These are phyloP conservation scores for Eunapius fragilis DNA, from an alignment of 37 sponge, comb jelly and placozoan species.

Conservation along the genomic window DNA sequence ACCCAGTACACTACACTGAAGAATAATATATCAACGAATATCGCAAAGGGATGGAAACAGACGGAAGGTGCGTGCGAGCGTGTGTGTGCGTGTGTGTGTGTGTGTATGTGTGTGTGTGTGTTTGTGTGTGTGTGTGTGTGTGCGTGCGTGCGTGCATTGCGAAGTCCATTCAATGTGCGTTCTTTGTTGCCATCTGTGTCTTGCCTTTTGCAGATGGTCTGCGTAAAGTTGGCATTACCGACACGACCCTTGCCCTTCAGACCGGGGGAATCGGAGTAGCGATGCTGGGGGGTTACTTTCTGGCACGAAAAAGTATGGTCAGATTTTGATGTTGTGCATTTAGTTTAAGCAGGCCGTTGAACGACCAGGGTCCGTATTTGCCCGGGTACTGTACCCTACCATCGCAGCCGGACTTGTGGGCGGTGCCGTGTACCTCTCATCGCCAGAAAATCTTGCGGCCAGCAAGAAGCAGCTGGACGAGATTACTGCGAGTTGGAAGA, in stretches of 20 bases:
- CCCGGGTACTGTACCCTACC: conserved; percentile 13
- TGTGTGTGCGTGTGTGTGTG: no score
- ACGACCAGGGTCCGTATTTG: conserved; percentile 4
- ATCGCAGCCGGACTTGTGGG: conserved; percentile 19
- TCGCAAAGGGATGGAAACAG: no score
- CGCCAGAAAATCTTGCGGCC: background rate
- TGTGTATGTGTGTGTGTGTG: no score
- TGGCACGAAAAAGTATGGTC: conserved; percentile 39
- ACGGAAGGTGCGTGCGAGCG: no score
- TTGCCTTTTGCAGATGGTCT: background rate
- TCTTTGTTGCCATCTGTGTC: no score
- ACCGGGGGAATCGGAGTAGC: conserved; percentile 12
- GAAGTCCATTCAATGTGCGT: no score
- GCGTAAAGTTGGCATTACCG: background rate
- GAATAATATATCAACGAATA: no score
- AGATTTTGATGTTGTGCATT: background rate
- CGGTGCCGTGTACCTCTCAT: conserved; percentile 14
- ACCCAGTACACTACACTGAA: no score
- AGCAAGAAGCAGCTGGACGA: background rate
- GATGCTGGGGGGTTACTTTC: conserved; percentile 9
- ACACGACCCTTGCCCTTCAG: background rate
- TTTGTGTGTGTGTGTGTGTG: no score
- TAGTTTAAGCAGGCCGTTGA: background rate
- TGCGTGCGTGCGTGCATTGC: no score
- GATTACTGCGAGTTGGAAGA: background rate